phyloP scores from a whole-genome alignment of 2,888 invertebrate species.

The Troglohyphantes excavatus region DNA sequence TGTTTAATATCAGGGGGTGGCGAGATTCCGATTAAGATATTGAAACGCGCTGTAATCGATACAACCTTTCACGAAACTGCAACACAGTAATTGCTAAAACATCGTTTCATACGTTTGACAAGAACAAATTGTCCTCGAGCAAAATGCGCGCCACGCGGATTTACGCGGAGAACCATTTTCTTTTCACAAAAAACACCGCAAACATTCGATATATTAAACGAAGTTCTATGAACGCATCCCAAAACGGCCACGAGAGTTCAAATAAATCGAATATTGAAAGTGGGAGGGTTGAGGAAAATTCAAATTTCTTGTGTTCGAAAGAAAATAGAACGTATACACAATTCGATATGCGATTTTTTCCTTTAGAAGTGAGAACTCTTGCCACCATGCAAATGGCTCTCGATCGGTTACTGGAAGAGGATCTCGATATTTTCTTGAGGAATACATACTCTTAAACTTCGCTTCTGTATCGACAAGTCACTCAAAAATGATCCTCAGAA shows the following conservation, averaged over 20 bases:
- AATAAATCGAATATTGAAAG: slow-evolving; percentile 67
- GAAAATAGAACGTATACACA: slow-evolving; percentile 12
- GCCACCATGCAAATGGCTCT: slow-evolving; percentile 27
- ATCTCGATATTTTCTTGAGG: slow-evolving; percentile 54
- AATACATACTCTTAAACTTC: slow-evolving; percentile 76
- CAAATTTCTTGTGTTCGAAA: slow-evolving; percentile 37
- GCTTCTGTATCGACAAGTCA: slow-evolving; percentile 77
- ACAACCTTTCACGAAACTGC: not conserved
- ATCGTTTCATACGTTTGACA: slow-evolving; percentile 41
- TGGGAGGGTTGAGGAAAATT: slow-evolving; percentile 16
- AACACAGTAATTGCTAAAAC: slow-evolving; percentile 64
- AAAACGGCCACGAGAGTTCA: not conserved
- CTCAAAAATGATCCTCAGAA: slow-evolving; percentile 49
- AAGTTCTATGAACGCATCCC: slow-evolving; percentile 27
- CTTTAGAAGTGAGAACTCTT: not conserved
- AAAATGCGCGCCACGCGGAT: not conserved
- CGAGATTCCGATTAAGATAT: slow-evolving; percentile 48
- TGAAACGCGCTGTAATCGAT: slow-evolving; percentile 1
- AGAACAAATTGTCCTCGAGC: slow-evolving; percentile 26
- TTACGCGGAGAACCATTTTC: not conserved
- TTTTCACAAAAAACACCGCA: slow-evolving; percentile 35
- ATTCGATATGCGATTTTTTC: slow-evolving; percentile 13
- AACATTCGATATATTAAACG: slow-evolving; percentile 16
- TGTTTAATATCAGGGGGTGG: not conserved
- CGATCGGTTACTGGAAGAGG: not conserved